phyloP scores from a whole-genome alignment of 2,888 invertebrate genomes.

The Vanessa cardui region DNA sequence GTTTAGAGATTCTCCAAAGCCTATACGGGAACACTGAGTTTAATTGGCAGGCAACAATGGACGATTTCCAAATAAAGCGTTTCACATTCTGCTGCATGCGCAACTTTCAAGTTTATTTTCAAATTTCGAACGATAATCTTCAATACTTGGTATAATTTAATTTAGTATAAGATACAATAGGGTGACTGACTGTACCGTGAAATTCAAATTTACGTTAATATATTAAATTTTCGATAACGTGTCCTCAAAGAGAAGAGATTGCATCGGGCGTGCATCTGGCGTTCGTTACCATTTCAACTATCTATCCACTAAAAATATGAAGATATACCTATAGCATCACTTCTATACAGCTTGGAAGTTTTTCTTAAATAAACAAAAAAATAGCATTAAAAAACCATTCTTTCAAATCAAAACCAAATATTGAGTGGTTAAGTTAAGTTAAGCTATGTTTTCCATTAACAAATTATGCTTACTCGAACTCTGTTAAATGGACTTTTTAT shows the following conservation, averaged over 20 bases:
- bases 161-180: slow-evolving; percentile 10
- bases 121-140: neutral
- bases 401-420: too few relatives aligned
- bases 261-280: slow-evolving; percentile 43
- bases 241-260: slow-evolving; percentile 44
- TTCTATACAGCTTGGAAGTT: neutral
- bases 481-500: too few relatives aligned
- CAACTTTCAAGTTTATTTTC: too few relatives aligned
- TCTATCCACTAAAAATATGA: slow-evolving; percentile 15
- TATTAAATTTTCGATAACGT: slow-evolving; percentile 45
- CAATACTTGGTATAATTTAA: neutral
- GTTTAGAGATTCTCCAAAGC: too few relatives aligned
- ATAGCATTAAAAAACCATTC: neutral
- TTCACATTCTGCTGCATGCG: too few relatives aligned
- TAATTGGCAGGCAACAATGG: too few relatives aligned
- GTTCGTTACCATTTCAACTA: slow-evolving; percentile 30
- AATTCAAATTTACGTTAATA: slow-evolving; percentile 24
- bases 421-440: too few relatives aligned
- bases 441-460: too few relatives aligned
- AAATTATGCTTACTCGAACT: too few relatives aligned
- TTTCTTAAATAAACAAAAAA: neutral
- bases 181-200: slow-evolving; percentile 1
- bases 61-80: too few relatives aligned
- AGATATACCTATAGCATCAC: neutral
- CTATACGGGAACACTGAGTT: too few relatives aligned